Evolutionary conservation across 2,113 vertebrate genomes (phyloP).

Genomic region (Propithecus coquereli): DNA sequence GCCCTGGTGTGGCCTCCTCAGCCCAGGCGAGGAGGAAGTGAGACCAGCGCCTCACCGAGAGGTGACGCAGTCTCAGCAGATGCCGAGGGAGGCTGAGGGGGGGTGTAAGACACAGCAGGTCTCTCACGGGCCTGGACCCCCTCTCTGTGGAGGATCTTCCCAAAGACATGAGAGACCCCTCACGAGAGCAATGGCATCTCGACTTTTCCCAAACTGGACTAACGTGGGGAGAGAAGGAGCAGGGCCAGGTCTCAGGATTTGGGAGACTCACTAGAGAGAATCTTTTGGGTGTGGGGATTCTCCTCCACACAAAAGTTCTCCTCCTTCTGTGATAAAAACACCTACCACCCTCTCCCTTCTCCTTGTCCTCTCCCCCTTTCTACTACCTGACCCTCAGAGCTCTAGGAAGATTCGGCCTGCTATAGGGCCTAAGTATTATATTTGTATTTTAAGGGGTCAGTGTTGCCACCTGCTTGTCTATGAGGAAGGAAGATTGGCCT

Average conservation of each 20-base stretch:
- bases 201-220: background rate
- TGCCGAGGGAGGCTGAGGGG: no score
- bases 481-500: background rate
- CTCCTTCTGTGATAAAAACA: background rate
- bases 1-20: background rate
- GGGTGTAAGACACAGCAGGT: background rate
- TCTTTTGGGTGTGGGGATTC: background rate
- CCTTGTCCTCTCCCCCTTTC: background rate
- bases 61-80: background rate
- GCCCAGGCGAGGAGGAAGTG: background rate
- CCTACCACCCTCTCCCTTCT: background rate
- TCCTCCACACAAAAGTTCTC: background rate
- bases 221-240: background rate
- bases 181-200: background rate
- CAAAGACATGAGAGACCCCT: background rate
- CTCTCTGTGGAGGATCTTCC: background rate
- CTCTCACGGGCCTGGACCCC: background rate
- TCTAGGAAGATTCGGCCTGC: background rate
- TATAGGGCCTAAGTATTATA: background rate
- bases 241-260: background rate
- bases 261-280: background rate
- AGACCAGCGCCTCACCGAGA: rapidly evolving
- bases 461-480: background rate
- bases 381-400: background rate
- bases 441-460: background rate